Evolutionary conservation across 2,113 vertebrate genomes (phyloP).

Genomic region (Erythrolamprus reginae): DNA sequence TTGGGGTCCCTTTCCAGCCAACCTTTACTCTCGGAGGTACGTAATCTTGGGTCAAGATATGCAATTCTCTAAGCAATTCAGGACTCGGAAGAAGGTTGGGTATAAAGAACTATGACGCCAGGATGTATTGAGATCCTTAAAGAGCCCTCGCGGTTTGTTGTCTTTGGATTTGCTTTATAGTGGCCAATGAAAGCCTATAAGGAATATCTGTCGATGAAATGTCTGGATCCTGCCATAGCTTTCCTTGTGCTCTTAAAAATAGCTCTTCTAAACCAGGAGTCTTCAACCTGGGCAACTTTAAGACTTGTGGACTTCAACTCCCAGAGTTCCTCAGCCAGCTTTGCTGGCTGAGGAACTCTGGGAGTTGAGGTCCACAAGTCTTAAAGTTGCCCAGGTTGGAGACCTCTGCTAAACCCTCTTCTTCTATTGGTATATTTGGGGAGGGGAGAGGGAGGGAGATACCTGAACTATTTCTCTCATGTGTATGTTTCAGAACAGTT

Average conservation of each 20-base stretch:
- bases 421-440: constrained; percentile 26
- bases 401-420: neutral
- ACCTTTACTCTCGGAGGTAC: neutral
- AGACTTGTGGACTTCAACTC: too few relatives aligned
- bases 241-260: constrained; percentile 37
- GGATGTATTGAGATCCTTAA: neutral
- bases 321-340: too few relatives aligned
- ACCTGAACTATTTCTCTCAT: constrained; percentile 57
- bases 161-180: constrained; percentile 2
- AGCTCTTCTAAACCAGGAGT: neutral
- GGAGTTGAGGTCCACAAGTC: too few relatives aligned
- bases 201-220: constrained; percentile 20
- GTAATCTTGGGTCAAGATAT: neutral
- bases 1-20: constrained; percentile 7
- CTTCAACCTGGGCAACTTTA: too few relatives aligned
- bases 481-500: constrained; percentile 56
- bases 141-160: constrained; percentile 26
- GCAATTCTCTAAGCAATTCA: neutral
- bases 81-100: neutral
- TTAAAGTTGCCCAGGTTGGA: too few relatives aligned
- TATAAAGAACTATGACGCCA: neutral
- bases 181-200: neutral
- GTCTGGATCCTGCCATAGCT: constrained; percentile 14
- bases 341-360: too few relatives aligned
- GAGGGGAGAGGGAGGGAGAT: constrained; percentile 14